Conservation (phyloP, 2,888 invertebrate genomes). For the Odontothrips loti region DNA sequence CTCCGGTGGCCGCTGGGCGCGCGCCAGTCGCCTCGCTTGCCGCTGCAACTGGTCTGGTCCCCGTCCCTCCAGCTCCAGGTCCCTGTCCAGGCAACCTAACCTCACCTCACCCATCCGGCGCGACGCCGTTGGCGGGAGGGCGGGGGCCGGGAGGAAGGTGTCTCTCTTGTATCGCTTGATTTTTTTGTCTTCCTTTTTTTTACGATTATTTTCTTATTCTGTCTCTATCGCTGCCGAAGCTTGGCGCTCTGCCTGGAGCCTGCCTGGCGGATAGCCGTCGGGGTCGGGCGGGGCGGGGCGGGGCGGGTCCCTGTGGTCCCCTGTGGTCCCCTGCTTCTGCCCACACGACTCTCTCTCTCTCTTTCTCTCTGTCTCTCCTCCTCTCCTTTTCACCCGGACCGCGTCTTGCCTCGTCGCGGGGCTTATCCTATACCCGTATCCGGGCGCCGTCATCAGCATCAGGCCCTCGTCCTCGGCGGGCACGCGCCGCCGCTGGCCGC, state of each 20-base stretch:
- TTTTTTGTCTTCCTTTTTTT: constrained; percentile 14
- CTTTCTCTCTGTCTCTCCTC: not conserved
- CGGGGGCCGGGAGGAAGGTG: not conserved
- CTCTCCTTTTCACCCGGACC: not conserved
- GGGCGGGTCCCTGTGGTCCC: not conserved
- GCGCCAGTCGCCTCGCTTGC: not conserved
- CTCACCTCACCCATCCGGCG: constrained; percentile 17
- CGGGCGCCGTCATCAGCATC: not conserved
- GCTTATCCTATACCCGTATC: not conserved
- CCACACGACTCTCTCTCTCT: not conserved
- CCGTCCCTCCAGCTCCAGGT: not conserved
- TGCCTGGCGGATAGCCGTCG: not conserved
- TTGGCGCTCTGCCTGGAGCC: not conserved
- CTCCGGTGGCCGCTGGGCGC: constrained; percentile 7
- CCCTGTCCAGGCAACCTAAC: not conserved
- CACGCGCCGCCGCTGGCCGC: not conserved
- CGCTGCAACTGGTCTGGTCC: constrained; percentile 10
- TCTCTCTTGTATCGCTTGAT: constrained; percentile 11
- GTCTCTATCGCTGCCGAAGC: constrained; percentile 25
- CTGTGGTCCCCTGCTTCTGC: not conserved
- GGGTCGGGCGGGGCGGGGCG: not conserved
- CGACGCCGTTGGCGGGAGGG: not conserved
- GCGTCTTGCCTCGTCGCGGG: not conserved
- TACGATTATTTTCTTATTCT: constrained; percentile 25
- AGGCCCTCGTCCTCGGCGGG: not conserved